Evolutionary conservation across 2,113 vertebrate species (phyloP).

Genomic region (Pterocles gutturalis): DNA sequence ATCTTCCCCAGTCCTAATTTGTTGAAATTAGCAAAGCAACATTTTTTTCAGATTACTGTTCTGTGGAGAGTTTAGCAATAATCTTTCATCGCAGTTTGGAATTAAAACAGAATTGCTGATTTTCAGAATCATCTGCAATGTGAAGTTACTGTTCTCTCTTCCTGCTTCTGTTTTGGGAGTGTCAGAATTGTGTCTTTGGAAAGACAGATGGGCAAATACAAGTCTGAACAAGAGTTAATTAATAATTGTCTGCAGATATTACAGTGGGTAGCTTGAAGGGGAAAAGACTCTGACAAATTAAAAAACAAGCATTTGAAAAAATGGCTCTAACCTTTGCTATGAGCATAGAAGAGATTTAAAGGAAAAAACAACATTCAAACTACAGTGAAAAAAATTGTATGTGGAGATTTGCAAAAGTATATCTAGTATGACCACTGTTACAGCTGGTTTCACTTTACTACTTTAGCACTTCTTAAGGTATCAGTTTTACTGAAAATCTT

Average conservation of each 20-base stretch:
- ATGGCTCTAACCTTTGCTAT: background rate
- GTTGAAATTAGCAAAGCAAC: background rate
- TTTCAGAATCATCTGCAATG: background rate
- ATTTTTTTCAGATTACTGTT: background rate
- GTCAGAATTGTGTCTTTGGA: background rate
- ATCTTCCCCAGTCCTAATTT: background rate
- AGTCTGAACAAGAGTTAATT: background rate
- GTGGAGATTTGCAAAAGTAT: background rate
- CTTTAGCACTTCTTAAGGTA: background rate
- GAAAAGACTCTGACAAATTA: background rate
- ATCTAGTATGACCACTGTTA: background rate
- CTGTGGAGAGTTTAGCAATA: background rate
- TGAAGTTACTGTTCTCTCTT: background rate
- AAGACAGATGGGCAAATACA: background rate
- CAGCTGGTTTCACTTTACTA: background rate
- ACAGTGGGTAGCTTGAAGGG: background rate
- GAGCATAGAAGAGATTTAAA: background rate
- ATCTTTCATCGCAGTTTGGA: background rate
- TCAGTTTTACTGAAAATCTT: background rate
- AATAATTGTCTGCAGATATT: background rate
- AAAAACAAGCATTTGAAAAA: background rate
- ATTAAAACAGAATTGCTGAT: background rate
- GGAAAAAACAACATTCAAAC: background rate
- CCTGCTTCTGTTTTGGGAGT: background rate
- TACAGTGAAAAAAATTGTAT: fast-evolving